These are phyloP conservation scores for Monochamus alternatus DNA, from an alignment of 2,888 invertebrate genomes.

Conservation along the genomic window DNA sequence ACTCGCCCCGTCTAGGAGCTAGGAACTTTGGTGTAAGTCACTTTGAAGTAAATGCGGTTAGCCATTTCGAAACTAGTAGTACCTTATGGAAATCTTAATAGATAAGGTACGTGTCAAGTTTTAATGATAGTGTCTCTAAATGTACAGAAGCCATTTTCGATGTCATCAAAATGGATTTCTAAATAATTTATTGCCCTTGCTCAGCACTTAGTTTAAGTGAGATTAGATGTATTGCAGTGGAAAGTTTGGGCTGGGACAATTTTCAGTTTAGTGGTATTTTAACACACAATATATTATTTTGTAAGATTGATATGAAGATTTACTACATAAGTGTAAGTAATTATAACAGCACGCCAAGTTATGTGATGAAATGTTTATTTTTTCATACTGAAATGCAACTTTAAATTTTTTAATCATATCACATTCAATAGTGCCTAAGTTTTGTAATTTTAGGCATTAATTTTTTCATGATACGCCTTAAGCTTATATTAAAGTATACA, in stretches of 20 bases:
- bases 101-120: constrained; percentile 29
- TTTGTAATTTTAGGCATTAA: too few species aligned
- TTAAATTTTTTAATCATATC: too few species aligned
- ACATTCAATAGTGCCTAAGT: too few species aligned
- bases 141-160: constrained; percentile 8
- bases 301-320: too few species aligned
- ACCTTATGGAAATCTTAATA: constrained; percentile 28
- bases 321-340: too few species aligned
- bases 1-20: constrained; percentile 48
- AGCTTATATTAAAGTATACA: too few species aligned
- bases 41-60: constrained; percentile 51
- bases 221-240: not conserved
- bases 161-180: constrained; percentile 11
- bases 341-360: too few species aligned
- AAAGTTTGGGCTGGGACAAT: not conserved
- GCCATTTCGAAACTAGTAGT: constrained; percentile 41
- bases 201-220: constrained; percentile 18
- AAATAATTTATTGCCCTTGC: constrained; percentile 3
- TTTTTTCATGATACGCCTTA: too few species aligned
- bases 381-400: too few species aligned
- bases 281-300: too few species aligned
- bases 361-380: too few species aligned
- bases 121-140: constrained; percentile 25
- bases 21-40: constrained; percentile 50
- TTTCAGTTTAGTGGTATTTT: not conserved